These are phyloP conservation scores for Seriola aureovittata DNA, from an alignment of 2,113 vertebrate genomes.

Conservation along the genomic window DNA sequence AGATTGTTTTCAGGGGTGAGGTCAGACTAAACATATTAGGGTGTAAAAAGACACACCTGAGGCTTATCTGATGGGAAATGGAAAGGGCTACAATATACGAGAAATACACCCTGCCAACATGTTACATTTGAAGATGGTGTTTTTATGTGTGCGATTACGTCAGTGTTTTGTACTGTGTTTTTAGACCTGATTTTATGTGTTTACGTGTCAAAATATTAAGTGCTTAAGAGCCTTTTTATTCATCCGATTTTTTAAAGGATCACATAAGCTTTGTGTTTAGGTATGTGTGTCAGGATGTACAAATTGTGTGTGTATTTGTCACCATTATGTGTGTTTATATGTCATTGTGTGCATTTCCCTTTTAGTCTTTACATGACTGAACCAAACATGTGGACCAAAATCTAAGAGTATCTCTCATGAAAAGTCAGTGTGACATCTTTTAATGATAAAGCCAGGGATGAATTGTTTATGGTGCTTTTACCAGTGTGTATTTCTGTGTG, in stretches of 20 bases:
- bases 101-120: constrained; percentile 71
- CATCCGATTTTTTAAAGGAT: too few species aligned
- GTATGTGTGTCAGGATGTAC: not conserved
- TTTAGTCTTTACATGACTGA: not conserved
- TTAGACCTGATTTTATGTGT: not conserved
- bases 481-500: constrained; percentile 24
- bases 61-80: constrained; percentile 86
- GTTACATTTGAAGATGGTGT: not conserved
- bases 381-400: constrained; percentile 71
- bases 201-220: not conserved
- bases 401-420: constrained; percentile 55
- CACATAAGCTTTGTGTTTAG: too few species aligned
- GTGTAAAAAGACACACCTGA: constrained; percentile 89
- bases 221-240: not conserved
- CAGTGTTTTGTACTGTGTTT: constrained; percentile 12
- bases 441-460: constrained; percentile 85
- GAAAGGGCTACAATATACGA: constrained; percentile 69
- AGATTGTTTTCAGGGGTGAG: constrained; percentile 73
- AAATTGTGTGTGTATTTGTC: not conserved
- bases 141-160: not conserved
- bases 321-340: not conserved
- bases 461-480: constrained; percentile 87
- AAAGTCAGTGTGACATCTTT: constrained; percentile 77
- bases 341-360: constrained; percentile 5
- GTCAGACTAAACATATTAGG: constrained; percentile 92